These are phyloP conservation scores for Ameiurus melas DNA, from an alignment of 2,113 vertebrate species.

Conservation along the genomic window DNA sequence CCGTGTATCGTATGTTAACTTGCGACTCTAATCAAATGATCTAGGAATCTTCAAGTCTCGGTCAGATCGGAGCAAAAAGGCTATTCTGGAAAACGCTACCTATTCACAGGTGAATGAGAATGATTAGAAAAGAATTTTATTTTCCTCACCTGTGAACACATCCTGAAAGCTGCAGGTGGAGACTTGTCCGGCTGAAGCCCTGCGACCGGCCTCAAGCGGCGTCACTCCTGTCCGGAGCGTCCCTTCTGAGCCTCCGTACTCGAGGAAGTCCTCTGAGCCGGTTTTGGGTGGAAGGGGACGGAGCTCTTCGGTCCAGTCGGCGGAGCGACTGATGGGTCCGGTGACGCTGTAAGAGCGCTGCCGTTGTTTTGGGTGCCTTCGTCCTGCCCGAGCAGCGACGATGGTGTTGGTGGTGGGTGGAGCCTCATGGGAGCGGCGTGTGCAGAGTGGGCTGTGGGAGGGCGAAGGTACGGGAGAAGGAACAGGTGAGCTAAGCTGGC, in stretches of 20 bases:
- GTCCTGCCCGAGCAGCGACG: conserved; percentile 59
- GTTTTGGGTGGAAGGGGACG: conserved; percentile 61
- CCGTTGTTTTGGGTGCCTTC: conserved; percentile 65
- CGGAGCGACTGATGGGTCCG: conserved; percentile 81
- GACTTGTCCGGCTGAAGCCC: conserved; percentile 75
- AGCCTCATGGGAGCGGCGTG: conserved; percentile 68
- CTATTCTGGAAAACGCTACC: background rate
- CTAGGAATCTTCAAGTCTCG: background rate
- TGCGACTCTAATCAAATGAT: background rate
- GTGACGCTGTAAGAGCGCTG: conserved; percentile 74
- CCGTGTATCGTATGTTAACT: background rate
- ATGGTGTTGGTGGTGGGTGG: conserved; percentile 51
- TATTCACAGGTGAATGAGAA: background rate
- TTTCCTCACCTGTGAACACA: conserved; percentile 85
- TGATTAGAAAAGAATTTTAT: background rate
- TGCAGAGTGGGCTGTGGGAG: conserved; percentile 81
- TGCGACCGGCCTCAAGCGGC: conserved; percentile 69
- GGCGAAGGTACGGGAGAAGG: conserved; percentile 83
- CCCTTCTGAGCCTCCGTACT: conserved; percentile 65
- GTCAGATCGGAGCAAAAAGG: background rate
- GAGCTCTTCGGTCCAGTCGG: conserved; percentile 92
- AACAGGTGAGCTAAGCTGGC: conserved; percentile 90
- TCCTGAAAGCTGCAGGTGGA: conserved; percentile 83
- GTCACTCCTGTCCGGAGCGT: conserved; percentile 68
- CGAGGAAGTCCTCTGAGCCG: conserved; percentile 74